Conservation (phyloP, 1,140 invertebrate species). For the Drosophila cardini region DNA sequence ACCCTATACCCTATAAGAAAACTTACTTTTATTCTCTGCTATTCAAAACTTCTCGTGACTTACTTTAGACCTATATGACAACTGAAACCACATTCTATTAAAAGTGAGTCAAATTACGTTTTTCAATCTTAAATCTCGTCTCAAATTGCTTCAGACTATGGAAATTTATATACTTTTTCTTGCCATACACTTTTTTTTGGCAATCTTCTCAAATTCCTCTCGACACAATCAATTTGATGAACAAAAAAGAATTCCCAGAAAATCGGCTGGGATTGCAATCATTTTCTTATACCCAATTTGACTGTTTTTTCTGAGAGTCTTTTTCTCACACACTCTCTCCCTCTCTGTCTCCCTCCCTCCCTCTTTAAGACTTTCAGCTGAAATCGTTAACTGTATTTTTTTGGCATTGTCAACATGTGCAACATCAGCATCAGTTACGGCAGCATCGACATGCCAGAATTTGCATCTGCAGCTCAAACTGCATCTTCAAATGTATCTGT, state of each 20-base stretch:
- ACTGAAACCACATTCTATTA: too few species aligned
- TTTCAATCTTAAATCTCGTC: background rate
- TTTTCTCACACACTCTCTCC: background rate
- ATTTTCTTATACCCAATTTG: slow-evolving; percentile 20
- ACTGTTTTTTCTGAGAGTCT: background rate
- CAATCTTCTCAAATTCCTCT: slow-evolving; percentile 1
- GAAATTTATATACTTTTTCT: background rate
- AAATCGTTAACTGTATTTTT: slow-evolving; percentile 6
- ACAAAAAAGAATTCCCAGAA: slow-evolving; percentile 11
- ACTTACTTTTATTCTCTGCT: too few species aligned
- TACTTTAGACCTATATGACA: too few species aligned
- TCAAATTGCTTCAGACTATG: background rate
- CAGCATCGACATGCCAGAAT: slow-evolving; percentile 2
- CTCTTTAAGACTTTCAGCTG: background rate
- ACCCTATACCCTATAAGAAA: too few species aligned
- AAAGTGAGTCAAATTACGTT: too few species aligned
- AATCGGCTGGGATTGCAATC: slow-evolving; percentile 13
- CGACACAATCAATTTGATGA: background rate
- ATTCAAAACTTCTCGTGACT: too few species aligned
- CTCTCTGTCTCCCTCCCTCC: background rate
- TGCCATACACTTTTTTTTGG: background rate
- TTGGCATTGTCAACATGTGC: slow-evolving; percentile 26
- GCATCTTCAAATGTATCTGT: background rate
- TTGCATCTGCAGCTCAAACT: background rate
- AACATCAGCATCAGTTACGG: slow-evolving; percentile 9